A percentile compares a stretch with the other conserved stretches of the same genome.
These are phyloP conservation scores for Protonemura montana DNA, from an alignment of 2,888 invertebrate genomes.

Conservation along the genomic window DNA sequence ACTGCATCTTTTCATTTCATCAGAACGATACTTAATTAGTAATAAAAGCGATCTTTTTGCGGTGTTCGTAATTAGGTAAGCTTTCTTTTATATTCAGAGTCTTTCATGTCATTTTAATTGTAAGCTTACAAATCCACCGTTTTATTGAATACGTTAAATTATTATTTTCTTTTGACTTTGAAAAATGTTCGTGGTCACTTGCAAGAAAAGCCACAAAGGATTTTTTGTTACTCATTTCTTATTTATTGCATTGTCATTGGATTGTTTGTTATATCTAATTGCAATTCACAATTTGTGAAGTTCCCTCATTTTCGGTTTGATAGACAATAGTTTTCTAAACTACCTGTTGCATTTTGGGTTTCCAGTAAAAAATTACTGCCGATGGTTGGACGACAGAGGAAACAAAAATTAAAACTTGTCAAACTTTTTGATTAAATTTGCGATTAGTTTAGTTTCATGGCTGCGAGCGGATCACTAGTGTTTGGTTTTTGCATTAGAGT, in stretches of 20 bases:
- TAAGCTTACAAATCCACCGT: too few relatives aligned
- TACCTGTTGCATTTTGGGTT: not conserved
- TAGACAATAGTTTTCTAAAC: not conserved
- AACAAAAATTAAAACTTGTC: not conserved
- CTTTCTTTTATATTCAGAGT: not conserved
- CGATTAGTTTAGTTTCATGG: not conserved
- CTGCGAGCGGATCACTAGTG: not conserved
- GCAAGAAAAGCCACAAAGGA: too few relatives aligned
- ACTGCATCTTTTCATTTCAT: not conserved
- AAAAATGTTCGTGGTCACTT: too few relatives aligned
- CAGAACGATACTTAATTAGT: not conserved
- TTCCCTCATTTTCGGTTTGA: not conserved
- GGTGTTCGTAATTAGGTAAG: not conserved
- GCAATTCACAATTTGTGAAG: too few relatives aligned
- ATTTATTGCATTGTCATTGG: too few relatives aligned
- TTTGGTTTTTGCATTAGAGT: not conserved
- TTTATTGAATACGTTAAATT: too few relatives aligned
- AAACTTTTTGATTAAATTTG: not conserved
- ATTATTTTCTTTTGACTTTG: too few relatives aligned
- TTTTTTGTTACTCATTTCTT: too few relatives aligned
- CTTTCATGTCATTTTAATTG: not conserved
- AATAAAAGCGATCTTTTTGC: not conserved
- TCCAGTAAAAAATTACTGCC: not conserved
- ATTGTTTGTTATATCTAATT: too few relatives aligned
- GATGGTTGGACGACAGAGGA: not conserved